These are phyloP conservation scores for Loris lydekkerianus DNA, from an alignment of 2,797 vertebrate species.

Conservation along the genomic window DNA sequence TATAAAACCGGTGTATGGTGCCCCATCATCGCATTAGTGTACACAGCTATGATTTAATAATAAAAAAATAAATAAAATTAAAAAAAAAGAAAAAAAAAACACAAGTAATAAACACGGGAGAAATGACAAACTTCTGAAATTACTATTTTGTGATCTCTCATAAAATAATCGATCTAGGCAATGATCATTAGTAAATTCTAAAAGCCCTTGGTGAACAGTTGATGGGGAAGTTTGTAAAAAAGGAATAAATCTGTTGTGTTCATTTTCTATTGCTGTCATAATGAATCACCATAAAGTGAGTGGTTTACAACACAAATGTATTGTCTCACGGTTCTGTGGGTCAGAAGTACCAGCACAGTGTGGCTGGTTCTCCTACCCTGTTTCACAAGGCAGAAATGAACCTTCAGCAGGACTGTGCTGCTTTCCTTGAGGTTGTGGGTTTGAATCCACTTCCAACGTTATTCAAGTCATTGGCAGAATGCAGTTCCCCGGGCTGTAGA, in stretches of 20 bases:
- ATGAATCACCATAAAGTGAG: conserved; percentile 65
- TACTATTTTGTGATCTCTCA: conserved; percentile 60
- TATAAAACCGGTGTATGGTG: no score
- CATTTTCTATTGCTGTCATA: conserved; percentile 57
- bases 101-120: neutral
- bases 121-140: conserved; percentile 55
- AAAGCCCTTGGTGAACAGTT: conserved; percentile 47
- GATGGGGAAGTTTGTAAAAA: conserved; percentile 65
- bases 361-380: neutral
- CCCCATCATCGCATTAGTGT: no score
- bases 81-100: neutral
- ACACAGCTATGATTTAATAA: no score
- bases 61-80: no score
- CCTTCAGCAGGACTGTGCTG: neutral
- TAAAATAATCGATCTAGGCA: conserved; percentile 49
- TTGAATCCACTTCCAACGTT: neutral
- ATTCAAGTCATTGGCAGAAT: neutral
- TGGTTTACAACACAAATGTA: conserved; percentile 60
- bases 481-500: neutral
- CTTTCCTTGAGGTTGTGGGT: neutral
- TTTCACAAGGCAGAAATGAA: neutral
- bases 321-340: neutral
- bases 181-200: conserved; percentile 60
- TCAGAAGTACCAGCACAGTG: neutral
- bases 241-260: conserved; percentile 57